Evolutionary conservation across 2,113 vertebrate species (phyloP).

Genomic region (Ceyx cyanopectus): DNA sequence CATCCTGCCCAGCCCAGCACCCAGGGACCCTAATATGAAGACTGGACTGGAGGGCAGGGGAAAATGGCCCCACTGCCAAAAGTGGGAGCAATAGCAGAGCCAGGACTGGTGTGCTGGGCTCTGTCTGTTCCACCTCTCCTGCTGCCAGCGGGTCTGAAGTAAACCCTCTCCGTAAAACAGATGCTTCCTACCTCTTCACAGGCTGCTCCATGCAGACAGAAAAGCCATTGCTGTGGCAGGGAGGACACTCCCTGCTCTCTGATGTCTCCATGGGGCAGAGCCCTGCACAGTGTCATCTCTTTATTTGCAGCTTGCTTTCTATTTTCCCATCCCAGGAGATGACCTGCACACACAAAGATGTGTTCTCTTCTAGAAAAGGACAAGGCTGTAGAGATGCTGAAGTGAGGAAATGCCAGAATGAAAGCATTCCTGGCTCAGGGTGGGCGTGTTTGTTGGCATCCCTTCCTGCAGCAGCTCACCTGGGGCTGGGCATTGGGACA

Average conservation of each 20-base stretch:
- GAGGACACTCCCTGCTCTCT: not conserved
- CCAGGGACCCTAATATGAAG: fast-evolving
- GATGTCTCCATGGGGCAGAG: not conserved
- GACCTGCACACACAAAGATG: not conserved
- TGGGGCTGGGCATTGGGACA: not conserved
- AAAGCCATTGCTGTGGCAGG: not conserved
- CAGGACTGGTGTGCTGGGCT: fast-evolving
- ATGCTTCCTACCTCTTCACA: not conserved
- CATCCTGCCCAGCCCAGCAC: not conserved
- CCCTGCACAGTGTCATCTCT: not conserved
- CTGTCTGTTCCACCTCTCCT: not conserved
- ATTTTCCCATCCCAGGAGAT: not conserved
- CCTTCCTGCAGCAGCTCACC: not conserved
- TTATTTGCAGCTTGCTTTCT: not conserved
- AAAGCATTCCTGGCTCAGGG: fast-evolving
- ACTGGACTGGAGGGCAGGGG: not conserved
- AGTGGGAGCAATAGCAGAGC: fast-evolving
- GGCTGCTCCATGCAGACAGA: not conserved
- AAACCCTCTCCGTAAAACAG: not conserved
- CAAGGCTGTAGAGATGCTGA: not conserved
- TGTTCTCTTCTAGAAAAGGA: not conserved
- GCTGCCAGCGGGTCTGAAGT: fast-evolving
- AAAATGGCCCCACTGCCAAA: not conserved
- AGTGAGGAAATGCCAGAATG: fast-evolving
- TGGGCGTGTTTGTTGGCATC: fast-evolving